Base-by-base conservation (phyloP, 2,888 invertebrate genomes). In the Cetonia aurata region DNA sequence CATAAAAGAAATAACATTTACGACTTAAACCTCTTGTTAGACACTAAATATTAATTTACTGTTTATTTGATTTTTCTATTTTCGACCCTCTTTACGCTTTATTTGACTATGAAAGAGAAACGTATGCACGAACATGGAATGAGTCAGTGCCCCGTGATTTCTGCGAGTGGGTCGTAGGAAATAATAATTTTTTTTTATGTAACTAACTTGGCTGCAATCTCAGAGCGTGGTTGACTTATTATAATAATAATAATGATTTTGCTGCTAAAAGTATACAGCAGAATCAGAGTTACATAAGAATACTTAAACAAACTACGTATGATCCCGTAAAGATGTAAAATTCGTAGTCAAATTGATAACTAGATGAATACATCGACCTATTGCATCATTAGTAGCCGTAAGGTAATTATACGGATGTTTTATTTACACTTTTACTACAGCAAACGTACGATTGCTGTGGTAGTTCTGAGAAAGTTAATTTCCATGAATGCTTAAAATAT, bases 31-130 rank as follows among this genome's bases (percentile, higher is more conserved):
- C 10, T 10, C 25, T 46, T 17, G 13, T 17, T 42, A 48, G 62
- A 33, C 48, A 62, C 48, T 62, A 62, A 62, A 62, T 62, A 62
- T 62, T 62, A 62, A 62, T 62, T 62, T 62, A 62, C 62, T 62
- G 62, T 62, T 62, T 62, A 62, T 62, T 62, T 62, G 62, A 62
- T 44, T 48, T 62, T 62, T 48, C 62, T 31, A 62, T 33, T 48
- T 62, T 62, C 46, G 62, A 62, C 48, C 48, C 31, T 48, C 60
- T 6, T 12, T 46, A 10, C 48, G 60, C 33, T 42, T 62, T 33
- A 48, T 62, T 62, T 62, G 48, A 48, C 62, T 62, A 19, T 19
- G 37, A 62, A 48, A 50, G 33, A 48, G 33, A 60, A 62, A 59
- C n/a, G n/a, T 17, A 48, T 48, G 52, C n/a, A 56, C 56, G 3